phyloP scores from a whole-genome alignment of 2,888 invertebrate genomes.

The Galerucella pusilla region DNA sequence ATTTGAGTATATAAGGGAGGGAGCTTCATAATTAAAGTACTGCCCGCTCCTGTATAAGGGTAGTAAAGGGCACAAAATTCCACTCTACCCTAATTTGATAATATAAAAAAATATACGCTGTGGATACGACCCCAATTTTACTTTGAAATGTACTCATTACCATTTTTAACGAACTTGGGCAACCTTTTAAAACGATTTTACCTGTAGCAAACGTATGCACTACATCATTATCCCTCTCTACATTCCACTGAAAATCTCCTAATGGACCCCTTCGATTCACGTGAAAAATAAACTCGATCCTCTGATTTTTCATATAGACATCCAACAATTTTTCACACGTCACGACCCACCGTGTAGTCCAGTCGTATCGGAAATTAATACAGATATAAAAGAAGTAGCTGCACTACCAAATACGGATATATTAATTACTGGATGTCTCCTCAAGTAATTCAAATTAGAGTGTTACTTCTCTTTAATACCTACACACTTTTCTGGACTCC shows the following conservation, averaged over 20 bases:
- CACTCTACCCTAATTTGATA: not conserved
- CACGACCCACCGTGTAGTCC: conserved; percentile 10
- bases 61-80: not conserved
- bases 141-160: not conserved
- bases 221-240: not conserved
- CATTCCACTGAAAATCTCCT: not conserved
- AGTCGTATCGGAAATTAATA: not conserved
- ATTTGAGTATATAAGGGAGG: not conserved
- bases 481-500: too few species aligned
- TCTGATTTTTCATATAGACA: conserved; percentile 30
- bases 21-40: not conserved
- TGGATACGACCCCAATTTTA: not conserved
- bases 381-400: not conserved
- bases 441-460: too few species aligned
- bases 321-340: conserved; percentile 24
- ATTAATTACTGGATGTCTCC: too few species aligned
- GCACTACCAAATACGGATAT: not conserved
- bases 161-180: not conserved
- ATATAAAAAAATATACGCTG: not conserved
- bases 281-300: conserved; percentile 7
- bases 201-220: not conserved
- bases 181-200: not conserved
- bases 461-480: too few species aligned
- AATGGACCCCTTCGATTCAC: conserved; percentile 4
- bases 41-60: too few species aligned